Evolutionary conservation across 2,888 invertebrate genomes (phyloP).

Genomic region (Pardosa pseudoannulata): DNA sequence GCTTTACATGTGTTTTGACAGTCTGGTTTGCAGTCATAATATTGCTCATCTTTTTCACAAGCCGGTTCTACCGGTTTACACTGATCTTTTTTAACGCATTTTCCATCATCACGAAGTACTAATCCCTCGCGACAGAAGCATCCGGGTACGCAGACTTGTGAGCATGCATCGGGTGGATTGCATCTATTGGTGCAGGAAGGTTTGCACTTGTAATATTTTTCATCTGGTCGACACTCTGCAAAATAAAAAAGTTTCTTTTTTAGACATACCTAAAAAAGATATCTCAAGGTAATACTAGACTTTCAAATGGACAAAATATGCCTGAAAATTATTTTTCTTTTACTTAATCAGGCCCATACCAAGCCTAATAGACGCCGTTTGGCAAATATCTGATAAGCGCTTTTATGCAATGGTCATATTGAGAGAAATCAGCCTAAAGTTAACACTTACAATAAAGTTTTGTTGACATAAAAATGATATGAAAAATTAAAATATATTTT

Average conservation of each 20-base stretch:
- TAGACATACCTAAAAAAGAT: too few relatives aligned
- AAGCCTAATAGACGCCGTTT: too few relatives aligned
- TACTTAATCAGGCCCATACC: too few relatives aligned
- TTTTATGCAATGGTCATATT: too few relatives aligned
- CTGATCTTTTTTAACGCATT: conserved; percentile 2
- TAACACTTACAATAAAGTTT: too few relatives aligned
- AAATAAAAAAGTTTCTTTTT: neutral
- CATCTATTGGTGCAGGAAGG: neutral
- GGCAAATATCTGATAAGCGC: too few relatives aligned
- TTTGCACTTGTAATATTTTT: neutral
- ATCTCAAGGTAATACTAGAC: too few relatives aligned
- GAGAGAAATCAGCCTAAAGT: too few relatives aligned
- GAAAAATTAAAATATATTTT: too few relatives aligned
- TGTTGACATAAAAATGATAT: too few relatives aligned
- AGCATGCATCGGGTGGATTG: neutral
- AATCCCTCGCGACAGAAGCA: neutral
- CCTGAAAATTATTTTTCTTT: too few relatives aligned
- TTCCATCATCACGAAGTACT: conserved; percentile 14
- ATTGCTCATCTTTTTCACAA: neutral
- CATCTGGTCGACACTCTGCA: neutral
- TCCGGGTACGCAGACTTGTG: neutral
- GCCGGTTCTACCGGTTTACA: neutral
- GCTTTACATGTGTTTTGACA: conserved; percentile 8
- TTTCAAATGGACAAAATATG: too few relatives aligned
- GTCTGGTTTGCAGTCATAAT: neutral